A percentile compares a stretch with the other conserved stretches of the same genome.
These are phyloP conservation scores for Epizoanthus scotinus DNA, from an alignment of 92 coral and sea anemone species.

Conservation along the genomic window DNA sequence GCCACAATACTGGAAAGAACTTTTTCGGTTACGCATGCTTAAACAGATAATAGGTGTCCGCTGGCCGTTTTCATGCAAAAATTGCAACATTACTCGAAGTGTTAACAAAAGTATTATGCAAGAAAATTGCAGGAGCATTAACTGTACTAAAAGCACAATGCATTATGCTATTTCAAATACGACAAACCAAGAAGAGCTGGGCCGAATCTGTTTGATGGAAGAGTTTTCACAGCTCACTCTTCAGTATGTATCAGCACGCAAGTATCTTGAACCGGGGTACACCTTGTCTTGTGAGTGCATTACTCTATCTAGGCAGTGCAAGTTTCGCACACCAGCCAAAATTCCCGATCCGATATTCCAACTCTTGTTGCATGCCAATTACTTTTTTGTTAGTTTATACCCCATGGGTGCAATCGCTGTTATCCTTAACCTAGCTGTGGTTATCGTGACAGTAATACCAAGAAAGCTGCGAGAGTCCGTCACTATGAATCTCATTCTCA, in stretches of 20 bases:
- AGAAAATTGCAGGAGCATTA: neutral
- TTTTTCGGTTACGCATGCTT: conserved; percentile 13
- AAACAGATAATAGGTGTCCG: neutral
- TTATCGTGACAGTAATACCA: neutral
- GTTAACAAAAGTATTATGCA: neutral
- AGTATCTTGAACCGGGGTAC: conserved; percentile 4
- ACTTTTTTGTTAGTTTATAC: conserved; percentile 3
- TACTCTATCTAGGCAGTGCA: neutral
- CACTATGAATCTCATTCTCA: conserved; percentile 23
- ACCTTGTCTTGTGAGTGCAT: conserved; percentile 20
- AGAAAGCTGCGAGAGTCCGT: conserved; percentile 6
- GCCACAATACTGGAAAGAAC: conserved; percentile 21
- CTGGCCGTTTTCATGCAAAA: neutral
- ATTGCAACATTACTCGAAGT: conserved; percentile 20
- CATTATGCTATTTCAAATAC: conserved; percentile 18
- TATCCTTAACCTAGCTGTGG: conserved; percentile 7
- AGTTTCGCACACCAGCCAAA: neutral
- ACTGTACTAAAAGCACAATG: conserved; percentile 11
- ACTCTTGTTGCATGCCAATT: neutral
- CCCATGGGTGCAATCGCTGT: conserved; percentile 10
- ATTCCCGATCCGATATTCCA: neutral
- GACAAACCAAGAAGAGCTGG: neutral
- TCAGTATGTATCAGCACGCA: neutral
- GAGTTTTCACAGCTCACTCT: neutral
- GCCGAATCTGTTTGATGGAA: neutral